phyloP scores from a whole-genome alignment of 1,140 invertebrate genomes.

The Paraescarpia echinospica region DNA sequence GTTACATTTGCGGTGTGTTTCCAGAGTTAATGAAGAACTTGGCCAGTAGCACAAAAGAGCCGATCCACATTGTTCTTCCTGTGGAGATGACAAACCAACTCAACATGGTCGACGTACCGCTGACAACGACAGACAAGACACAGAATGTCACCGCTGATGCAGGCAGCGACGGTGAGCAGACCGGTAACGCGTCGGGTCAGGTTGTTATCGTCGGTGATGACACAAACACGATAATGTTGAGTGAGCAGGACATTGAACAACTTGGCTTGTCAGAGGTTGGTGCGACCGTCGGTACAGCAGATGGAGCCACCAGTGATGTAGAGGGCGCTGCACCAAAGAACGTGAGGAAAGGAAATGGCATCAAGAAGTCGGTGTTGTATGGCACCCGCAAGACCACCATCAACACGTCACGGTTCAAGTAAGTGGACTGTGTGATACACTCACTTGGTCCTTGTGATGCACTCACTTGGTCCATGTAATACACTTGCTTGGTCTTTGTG shows the following conservation, averaged over 20 bases:
- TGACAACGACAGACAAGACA: not conserved
- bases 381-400: not conserved
- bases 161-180: not conserved
- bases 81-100: not conserved
- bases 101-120: not conserved
- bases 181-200: not conserved
- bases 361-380: not conserved
- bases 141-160: not conserved
- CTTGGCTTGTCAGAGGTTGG: not conserved
- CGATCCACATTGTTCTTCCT: not conserved
- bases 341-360: not conserved
- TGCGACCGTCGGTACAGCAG: not conserved
- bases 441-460: not conserved
- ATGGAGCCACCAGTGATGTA: not conserved
- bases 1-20: constrained; percentile 5
- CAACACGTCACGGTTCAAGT: not conserved
- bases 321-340: not conserved
- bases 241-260: not conserved
- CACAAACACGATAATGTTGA: not conserved
- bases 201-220: not conserved
- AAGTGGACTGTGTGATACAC: not conserved
- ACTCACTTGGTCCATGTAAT: not conserved
- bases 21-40: not conserved
- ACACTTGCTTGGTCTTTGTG: not conserved
- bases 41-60: not conserved